A percentile compares a stretch with the other conserved stretches of the same genome.
phyloP scores from a whole-genome alignment of 2,888 invertebrate genomes.

The Meliscaeva auricollis region DNA sequence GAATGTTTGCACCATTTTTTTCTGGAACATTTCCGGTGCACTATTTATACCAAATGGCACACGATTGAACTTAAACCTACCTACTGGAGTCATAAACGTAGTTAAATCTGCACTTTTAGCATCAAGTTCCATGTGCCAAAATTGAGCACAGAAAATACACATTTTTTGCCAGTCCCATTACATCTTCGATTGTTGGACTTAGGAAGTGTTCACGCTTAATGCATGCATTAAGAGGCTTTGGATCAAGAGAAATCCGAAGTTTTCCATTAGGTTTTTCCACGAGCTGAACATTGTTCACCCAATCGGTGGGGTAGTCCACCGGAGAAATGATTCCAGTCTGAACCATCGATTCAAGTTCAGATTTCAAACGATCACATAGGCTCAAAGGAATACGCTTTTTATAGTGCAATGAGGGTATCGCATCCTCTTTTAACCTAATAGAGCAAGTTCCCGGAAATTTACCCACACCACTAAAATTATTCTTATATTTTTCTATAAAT shows the following conservation, averaged over 20 bases:
- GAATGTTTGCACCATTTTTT: constrained; percentile 77
- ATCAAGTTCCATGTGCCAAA: constrained; percentile 68
- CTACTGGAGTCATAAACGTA: constrained; percentile 59
- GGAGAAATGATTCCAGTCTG: constrained; percentile 66
- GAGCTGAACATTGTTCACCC: constrained; percentile 66
- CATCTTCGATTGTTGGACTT: constrained; percentile 76
- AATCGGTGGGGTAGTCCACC: constrained; percentile 62
- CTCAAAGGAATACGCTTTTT: constrained; percentile 52
- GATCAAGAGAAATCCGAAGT: constrained; percentile 79
- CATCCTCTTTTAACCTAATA: constrained; percentile 55
- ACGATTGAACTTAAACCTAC: constrained; percentile 77
- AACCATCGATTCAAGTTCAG: constrained; percentile 52
- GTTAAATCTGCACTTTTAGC: constrained; percentile 48
- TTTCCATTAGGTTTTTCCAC: constrained; percentile 70
- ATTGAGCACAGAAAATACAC: constrained; percentile 66
- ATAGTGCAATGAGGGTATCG: constrained; percentile 55
- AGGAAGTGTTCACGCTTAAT: constrained; percentile 75
- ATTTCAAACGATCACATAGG: constrained; percentile 46
- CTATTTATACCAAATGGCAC: constrained; percentile 79
- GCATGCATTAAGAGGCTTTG: constrained; percentile 66
- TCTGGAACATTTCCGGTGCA: constrained; percentile 79
- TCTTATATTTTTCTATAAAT: constrained; percentile 21
- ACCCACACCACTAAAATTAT: constrained; percentile 30
- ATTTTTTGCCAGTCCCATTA: constrained; percentile 57
- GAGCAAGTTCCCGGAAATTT: constrained; percentile 46